These are phyloP conservation scores for Cinclus cinclus DNA, from an alignment of 2,113 vertebrate species.

Conservation along the genomic window DNA sequence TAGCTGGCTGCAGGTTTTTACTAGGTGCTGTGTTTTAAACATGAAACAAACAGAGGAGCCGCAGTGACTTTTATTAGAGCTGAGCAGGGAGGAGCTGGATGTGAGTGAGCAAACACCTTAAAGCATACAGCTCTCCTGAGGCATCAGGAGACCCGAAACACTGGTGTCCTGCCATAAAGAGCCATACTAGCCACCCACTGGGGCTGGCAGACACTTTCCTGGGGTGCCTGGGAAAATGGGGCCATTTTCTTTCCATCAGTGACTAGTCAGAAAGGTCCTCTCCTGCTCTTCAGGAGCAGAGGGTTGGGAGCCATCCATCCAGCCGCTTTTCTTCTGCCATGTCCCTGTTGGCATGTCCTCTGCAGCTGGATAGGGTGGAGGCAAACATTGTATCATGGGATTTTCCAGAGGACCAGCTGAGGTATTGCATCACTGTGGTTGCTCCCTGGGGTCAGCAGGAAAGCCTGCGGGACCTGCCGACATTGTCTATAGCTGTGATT, in stretches of 20 bases:
- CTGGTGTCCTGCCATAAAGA: not conserved
- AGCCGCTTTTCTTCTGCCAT: not conserved
- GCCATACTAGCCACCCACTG: not conserved
- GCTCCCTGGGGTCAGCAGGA: not conserved
- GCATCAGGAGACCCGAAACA: not conserved
- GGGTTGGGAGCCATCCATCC: not conserved
- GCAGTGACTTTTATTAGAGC: not conserved
- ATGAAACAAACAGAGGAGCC: slow-evolving; percentile 20
- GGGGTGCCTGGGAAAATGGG: fast-evolving
- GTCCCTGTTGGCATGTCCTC: not conserved
- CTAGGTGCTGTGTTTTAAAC: slow-evolving; percentile 4
- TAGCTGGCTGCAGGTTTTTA: slow-evolving; percentile 41
- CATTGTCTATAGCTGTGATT: not conserved
- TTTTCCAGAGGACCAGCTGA: slow-evolving; percentile 32
- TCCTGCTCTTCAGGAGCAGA: not conserved
- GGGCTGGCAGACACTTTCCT: not conserved
- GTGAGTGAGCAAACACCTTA: not conserved
- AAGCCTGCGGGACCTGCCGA: not conserved
- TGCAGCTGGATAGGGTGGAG: not conserved
- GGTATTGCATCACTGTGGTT: not conserved
- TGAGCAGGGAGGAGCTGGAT: not conserved
- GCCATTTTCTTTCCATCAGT: not conserved
- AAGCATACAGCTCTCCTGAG: not conserved
- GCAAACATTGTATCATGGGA: not conserved
- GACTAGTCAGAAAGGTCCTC: not conserved